A percentile compares a stretch with the other conserved stretches of the same genome.
These are phyloP conservation scores for Siderastrea siderea DNA, from an alignment of 92 coral and sea anemone species.

Conservation along the genomic window DNA sequence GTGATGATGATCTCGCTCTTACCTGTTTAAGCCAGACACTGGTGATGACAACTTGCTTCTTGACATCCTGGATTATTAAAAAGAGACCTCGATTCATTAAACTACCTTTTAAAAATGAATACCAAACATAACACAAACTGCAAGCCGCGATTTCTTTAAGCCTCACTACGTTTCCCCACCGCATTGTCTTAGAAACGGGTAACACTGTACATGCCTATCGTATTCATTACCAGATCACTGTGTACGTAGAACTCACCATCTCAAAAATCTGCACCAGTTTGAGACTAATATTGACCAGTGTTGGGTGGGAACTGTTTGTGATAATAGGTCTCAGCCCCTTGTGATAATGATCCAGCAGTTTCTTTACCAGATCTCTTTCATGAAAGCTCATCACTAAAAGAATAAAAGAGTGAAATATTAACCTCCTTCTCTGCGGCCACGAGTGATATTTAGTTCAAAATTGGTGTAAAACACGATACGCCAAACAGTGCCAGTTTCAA, in stretches of 20 bases:
- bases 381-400: constrained; percentile 10
- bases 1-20: background rate
- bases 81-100: background rate
- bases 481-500: too few relatives aligned
- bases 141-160: too few relatives aligned
- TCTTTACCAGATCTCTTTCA: constrained; percentile 67
- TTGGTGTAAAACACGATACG: too few relatives aligned
- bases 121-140: too few relatives aligned
- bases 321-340: constrained; percentile 32
- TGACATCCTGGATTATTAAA: constrained; percentile 64
- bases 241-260: constrained; percentile 50
- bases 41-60: constrained; percentile 79
- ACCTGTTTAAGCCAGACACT: constrained; percentile 97
- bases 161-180: too few relatives aligned
- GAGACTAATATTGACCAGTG: constrained; percentile 68
- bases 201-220: background rate
- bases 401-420: background rate
- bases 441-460: too few relatives aligned
- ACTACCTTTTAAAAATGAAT: background rate
- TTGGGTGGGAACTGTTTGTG: constrained; percentile 58
- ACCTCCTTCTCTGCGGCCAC: background rate
- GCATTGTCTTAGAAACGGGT: too few relatives aligned
- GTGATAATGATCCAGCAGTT: constrained; percentile 50
- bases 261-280: constrained; percentile 84
- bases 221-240: background rate